phyloP scores from a whole-genome alignment of 2,797 vertebrate species.

The Coregonus suidteri region DNA sequence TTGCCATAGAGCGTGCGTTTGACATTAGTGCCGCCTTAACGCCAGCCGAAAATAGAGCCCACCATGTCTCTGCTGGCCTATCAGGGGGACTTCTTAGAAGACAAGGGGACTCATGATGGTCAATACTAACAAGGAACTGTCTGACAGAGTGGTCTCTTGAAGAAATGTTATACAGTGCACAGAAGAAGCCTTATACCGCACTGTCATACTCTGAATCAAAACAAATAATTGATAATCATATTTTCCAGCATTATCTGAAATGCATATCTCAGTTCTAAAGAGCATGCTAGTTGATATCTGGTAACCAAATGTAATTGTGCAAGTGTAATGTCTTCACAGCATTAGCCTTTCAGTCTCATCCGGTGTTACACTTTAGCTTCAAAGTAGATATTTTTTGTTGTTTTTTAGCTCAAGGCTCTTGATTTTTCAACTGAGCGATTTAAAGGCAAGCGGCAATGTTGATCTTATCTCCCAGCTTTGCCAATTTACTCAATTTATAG shows the following conservation, averaged over 20 bases:
- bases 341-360: background rate
- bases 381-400: background rate
- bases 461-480: slow-evolving; percentile 26
- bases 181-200: background rate
- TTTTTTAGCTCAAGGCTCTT: background rate
- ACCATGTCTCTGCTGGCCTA: too few relatives aligned
- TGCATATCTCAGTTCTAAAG: background rate
- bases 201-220: background rate
- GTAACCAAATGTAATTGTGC: background rate
- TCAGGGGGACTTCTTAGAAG: too few relatives aligned
- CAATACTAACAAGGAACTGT: too few relatives aligned
- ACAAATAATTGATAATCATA: too few relatives aligned
- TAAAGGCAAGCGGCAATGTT: slow-evolving; percentile 12
- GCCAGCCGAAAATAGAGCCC: too few relatives aligned
- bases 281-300: background rate
- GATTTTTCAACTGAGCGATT: slow-evolving; percentile 11
- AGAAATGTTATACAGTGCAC: background rate
- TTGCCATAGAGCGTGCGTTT: too few relatives aligned
- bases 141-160: too few relatives aligned
- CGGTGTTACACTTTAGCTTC: slow-evolving; percentile 16
- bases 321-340: background rate
- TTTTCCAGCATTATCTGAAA: too few relatives aligned
- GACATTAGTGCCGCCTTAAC: too few relatives aligned
- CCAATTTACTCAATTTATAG: slow-evolving; percentile 27
- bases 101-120: too few relatives aligned